Percentiles rank a stretch among this genome's conserved stretches.
These are phyloP conservation scores for Diadophis punctatus DNA, from an alignment of 2,113 vertebrate genomes.

Conservation along the genomic window DNA sequence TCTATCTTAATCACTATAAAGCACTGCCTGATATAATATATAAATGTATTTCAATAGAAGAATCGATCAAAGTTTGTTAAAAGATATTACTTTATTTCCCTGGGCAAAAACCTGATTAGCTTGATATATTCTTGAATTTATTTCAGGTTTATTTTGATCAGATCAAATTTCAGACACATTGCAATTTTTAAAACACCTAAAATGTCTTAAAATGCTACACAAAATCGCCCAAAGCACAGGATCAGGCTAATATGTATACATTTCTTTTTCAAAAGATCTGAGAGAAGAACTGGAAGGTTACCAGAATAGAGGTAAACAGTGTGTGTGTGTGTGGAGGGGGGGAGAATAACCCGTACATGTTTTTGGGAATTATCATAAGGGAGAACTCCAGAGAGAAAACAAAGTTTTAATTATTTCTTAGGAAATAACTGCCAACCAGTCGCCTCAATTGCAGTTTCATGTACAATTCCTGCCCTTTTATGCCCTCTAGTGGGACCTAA, in stretches of 20 bases:
- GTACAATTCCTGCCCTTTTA: constrained; percentile 1
- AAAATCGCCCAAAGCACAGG: not conserved
- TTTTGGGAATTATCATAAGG: not conserved
- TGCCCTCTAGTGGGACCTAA: not conserved
- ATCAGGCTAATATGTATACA: not conserved
- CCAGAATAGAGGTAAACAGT: not conserved
- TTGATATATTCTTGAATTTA: not conserved
- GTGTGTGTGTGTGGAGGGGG: no score
- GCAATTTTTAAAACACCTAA: not conserved
- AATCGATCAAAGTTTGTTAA: not conserved
- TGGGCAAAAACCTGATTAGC: not conserved
- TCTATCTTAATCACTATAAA: not conserved
- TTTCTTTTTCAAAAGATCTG: not conserved
- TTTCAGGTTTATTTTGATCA: not conserved
- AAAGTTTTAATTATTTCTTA: not conserved
- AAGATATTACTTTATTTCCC: not conserved
- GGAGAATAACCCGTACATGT: not conserved
- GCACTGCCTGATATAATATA: not conserved
- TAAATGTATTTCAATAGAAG: not conserved
- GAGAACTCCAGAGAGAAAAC: not conserved
- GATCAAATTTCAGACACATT: not conserved
- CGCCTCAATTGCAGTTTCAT: not conserved
- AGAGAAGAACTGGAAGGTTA: not conserved
- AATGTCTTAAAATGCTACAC: not conserved
- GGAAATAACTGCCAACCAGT: not conserved